Evolutionary conservation across 2,113 vertebrate genomes (phyloP), one percentile per base, ranked within the genome.

Genomic region (Otocyon megalotis): DNA sequence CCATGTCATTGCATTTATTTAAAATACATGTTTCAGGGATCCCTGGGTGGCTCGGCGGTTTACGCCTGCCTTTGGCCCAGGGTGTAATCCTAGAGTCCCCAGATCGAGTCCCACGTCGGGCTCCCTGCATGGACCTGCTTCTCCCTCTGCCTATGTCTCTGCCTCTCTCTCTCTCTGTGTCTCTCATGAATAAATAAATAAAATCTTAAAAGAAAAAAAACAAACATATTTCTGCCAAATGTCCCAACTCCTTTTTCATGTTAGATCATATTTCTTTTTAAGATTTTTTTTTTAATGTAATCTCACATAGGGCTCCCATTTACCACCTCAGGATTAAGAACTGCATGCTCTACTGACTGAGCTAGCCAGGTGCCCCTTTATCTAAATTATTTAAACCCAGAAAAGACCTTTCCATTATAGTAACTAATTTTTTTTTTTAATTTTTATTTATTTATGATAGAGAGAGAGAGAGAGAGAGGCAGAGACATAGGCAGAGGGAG

Each of bases 391-490:
- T 79, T 88, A 81, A 93, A 53, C 28, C 48, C 35, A 89, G 35
- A 95, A 81, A 37, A 94, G 6, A 82, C 30, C 16, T 74, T 86
- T 60, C 54, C 17, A 37, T 81, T 77, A 74, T 72, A 62, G 24
- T 50, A 54, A 90, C 19, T 79, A 90, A n/a, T 97, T 95, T 95
- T 84, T n/a, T n/a, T n/a, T n/a, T n/a, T n/a, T n/a, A n/a, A n/a
- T n/a, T n/a, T n/a, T n/a, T n/a, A n/a, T n/a, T n/a, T n/a, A n/a
- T n/a, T n/a, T n/a, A n/a, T n/a, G n/a, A n/a, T n/a, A n/a, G n/a
- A n/a, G n/a, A n/a, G n/a, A n/a, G n/a, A n/a, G n/a, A n/a, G n/a
- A n/a, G n/a, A n/a, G n/a, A n/a, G n/a, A n/a, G n/a, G n/a, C n/a
- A n/a, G n/a, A n/a, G n/a, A n/a, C n/a, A n/a, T n/a, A n/a, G n/a